Percentiles rank a stretch among this genome's conserved stretches.
phyloP scores from a whole-genome alignment of 2,797 vertebrate genomes.

The Hyperoplus immaculatus region DNA sequence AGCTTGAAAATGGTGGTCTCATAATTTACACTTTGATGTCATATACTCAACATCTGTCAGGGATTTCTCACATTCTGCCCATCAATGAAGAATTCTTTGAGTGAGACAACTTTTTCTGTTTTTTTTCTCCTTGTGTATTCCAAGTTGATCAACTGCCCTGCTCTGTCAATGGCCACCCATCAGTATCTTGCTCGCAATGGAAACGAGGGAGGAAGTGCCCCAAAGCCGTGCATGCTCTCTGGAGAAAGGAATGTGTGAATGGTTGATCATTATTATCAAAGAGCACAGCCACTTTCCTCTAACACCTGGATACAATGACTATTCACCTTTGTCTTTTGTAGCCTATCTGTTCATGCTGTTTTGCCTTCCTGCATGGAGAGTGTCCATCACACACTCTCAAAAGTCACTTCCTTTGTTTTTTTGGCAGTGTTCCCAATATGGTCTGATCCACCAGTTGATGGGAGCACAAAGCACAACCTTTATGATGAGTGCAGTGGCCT shows the following conservation, averaged over 20 bases:
- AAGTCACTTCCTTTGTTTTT: slow-evolving; percentile 55
- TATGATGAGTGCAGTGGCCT: slow-evolving; percentile 56
- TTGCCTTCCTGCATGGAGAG: slow-evolving; percentile 4
- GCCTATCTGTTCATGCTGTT: neutral
- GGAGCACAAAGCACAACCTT: slow-evolving; percentile 37
- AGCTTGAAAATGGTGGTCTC: neutral
- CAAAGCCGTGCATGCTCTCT: slow-evolving; percentile 49
- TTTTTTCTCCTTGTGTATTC: slow-evolving; percentile 65
- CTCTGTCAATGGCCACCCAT: slow-evolving; percentile 20
- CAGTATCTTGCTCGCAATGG: slow-evolving; percentile 58
- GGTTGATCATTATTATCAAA: slow-evolving; percentile 71
- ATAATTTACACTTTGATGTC: no score
- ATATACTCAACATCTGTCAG: neutral
- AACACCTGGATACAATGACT: slow-evolving; percentile 36
- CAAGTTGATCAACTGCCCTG: slow-evolving; percentile 42
- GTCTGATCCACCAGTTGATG: slow-evolving; percentile 58
- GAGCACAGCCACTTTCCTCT: slow-evolving; percentile 43
- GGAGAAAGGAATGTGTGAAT: slow-evolving; percentile 73
- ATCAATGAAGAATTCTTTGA: slow-evolving; percentile 3
- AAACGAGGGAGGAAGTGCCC: slow-evolving; percentile 62
- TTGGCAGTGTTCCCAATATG: slow-evolving; percentile 65
- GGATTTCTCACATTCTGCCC: slow-evolving; percentile 10
- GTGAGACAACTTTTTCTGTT: slow-evolving; percentile 38
- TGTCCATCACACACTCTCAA: slow-evolving; percentile 43
- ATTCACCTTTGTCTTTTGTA: slow-evolving; percentile 25